Conservation (phyloP, 2,113 vertebrate species). For the Bungarus multicinctus region DNA sequence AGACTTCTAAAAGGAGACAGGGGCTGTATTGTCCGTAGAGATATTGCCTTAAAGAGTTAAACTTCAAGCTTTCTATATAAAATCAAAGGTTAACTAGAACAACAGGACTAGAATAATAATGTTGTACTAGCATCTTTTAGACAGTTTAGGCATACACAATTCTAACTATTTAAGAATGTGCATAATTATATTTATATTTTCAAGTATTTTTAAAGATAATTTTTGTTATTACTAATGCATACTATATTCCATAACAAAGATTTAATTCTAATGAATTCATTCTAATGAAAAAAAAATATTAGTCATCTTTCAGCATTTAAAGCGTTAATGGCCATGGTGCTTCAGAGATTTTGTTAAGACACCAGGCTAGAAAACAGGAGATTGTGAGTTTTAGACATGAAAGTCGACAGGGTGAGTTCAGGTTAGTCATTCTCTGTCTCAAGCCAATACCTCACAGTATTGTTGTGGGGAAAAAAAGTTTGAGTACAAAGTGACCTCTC, state of each 20-base stretch:
- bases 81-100: neutral
- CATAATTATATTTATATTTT: neutral
- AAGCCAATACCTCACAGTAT: neutral
- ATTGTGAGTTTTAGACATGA: neutral
- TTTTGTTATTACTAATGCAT: neutral
- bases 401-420: neutral
- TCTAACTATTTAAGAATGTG: neutral
- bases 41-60: neutral
- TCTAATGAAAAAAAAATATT: neutral
- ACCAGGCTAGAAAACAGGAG: neutral
- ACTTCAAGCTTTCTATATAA: neutral
- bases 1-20: neutral
- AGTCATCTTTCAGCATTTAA: neutral
- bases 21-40: neutral
- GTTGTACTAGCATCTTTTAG: neutral
- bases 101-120: neutral
- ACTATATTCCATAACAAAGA: neutral
- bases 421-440: neutral
- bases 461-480: no score
- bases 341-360: neutral
- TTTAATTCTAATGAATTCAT: neutral
- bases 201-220: neutral
- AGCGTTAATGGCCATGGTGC: neutral
- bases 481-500: no score
- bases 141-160: neutral